Conservation (phyloP, 2,113 vertebrate species). For the Triplophysa rosa region DNA sequence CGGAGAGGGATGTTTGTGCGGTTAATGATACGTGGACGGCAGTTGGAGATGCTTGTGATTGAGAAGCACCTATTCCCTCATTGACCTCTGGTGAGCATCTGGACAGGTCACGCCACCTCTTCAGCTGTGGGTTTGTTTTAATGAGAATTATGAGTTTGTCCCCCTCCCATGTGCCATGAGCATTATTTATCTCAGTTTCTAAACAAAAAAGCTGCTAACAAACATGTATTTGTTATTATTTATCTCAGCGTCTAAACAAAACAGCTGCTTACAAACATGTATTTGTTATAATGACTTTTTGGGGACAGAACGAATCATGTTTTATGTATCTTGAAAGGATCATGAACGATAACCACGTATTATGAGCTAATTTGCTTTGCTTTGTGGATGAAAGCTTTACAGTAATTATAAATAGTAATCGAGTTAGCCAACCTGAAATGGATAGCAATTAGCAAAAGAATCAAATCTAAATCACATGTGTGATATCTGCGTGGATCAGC, state of each 20-base stretch:
- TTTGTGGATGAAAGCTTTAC: neutral
- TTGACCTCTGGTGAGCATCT: conserved; percentile 19
- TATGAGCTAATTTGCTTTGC: neutral
- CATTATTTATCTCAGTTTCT: neutral
- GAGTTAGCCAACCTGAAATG: neutral
- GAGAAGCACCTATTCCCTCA: conserved; percentile 25
- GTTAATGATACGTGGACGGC: conserved; percentile 5
- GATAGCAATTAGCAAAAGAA: no score
- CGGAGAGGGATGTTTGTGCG: neutral
- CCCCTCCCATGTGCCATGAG: neutral
- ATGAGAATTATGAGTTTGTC: conserved; percentile 17
- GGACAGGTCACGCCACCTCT: conserved; percentile 24
- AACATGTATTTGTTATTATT: no score
- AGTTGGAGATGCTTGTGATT: conserved; percentile 15
- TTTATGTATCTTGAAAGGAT: no score
- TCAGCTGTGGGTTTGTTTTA: conserved; percentile 24
- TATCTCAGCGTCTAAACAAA: no score
- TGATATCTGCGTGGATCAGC: neutral
- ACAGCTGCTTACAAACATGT: no score
- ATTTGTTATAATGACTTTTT: no score
- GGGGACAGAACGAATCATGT: no score
- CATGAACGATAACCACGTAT: neutral
- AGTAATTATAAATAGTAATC: neutral
- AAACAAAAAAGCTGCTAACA: neutral
- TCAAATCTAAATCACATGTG: neutral